Base-by-base conservation (phyloP, 2,797 vertebrate species). In the Typhlichthys subterraneus region DNA sequence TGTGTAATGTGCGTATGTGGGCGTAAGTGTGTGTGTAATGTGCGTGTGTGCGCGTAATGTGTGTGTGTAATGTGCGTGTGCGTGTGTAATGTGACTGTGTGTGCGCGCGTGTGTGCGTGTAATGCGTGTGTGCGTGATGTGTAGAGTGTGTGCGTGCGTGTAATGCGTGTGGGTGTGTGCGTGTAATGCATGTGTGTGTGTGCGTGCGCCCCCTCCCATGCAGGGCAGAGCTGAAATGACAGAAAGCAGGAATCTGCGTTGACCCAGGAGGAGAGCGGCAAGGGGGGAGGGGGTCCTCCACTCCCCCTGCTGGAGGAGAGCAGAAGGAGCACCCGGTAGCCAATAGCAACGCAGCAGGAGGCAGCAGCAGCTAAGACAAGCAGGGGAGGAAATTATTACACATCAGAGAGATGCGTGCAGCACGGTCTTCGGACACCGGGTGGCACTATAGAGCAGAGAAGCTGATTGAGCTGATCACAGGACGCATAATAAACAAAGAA, bases 221-320 rank as follows among this genome's bases (percentile, higher is more conserved):
- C 74, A 84, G 82, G 67, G 82, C 78, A 86, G 93, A 95, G 94
- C 94, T 94, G 94, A 94, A 95, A 96, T 97, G 95, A 95, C 88
- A 97, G 95, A 94, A 97, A 98, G 96, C 96, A 90, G 95, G 93
- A 92, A 91, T 94, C 94, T 94, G 87, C 81, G 77, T 76, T 85
- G 82, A 87, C 85, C 88, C 92, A 93, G 93, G 92, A 94, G 93
- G 91, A 1, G 5, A 91, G 91, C 84, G 87, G 93, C 94, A 91
- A 92, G 93, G 93, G 93, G 93, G 92, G 19, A 57, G 83, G 93
- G 94, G 92, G 94, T 92, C 87, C 91, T 91, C 68, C 91, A 38
- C 33, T 38, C 93, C 92, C 93, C 82, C 82, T 84, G 86, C 82
- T 76, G 77, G 84, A 81, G 85, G 69, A 69, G 70, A 85, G 81